phyloP scores from a whole-genome alignment of 2,113 vertebrate species.

The Camelus dromedarius region DNA sequence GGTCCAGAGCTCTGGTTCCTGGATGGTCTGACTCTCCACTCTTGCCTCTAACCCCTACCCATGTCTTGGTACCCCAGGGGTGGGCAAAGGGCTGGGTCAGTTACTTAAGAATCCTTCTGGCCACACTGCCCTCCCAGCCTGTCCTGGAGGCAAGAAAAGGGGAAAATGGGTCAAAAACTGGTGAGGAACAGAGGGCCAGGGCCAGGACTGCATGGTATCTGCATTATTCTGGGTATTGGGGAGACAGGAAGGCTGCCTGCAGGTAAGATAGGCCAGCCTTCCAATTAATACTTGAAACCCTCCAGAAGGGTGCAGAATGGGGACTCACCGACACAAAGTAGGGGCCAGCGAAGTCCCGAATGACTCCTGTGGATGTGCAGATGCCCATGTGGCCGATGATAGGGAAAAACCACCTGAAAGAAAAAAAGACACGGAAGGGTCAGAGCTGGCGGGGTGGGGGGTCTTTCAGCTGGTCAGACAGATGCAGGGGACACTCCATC shows the following conservation, averaged over 20 bases:
- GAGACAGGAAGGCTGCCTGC: background rate
- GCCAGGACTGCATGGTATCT: background rate
- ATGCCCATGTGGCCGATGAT: conserved; percentile 99
- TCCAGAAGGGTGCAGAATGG: background rate
- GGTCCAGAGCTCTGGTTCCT: conserved; percentile 66
- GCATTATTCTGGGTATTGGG: background rate
- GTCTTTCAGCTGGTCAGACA: background rate
- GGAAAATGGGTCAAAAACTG: conserved; percentile 57
- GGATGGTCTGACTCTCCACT: conserved; percentile 69
- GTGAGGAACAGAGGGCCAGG: background rate
- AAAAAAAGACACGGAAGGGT: background rate
- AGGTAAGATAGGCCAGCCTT: background rate
- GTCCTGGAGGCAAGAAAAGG: conserved; percentile 72
- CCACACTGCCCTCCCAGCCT: conserved; percentile 73
- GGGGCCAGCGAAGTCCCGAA: conserved; percentile 97
- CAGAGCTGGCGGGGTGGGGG: background rate
- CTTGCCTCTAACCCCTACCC: conserved; percentile 78
- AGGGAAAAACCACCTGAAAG: conserved; percentile 94
- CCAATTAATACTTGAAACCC: background rate
- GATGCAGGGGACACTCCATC: background rate
- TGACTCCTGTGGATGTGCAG: conserved; percentile 95
- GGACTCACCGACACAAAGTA: conserved; percentile 97
- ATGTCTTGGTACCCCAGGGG: conserved; percentile 70
- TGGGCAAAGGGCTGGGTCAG: conserved; percentile 63
- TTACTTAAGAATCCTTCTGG: conserved; percentile 77